Evolutionary conservation across 2,888 invertebrate species (phyloP).

Genomic region (Tetragonisca angustula): DNA sequence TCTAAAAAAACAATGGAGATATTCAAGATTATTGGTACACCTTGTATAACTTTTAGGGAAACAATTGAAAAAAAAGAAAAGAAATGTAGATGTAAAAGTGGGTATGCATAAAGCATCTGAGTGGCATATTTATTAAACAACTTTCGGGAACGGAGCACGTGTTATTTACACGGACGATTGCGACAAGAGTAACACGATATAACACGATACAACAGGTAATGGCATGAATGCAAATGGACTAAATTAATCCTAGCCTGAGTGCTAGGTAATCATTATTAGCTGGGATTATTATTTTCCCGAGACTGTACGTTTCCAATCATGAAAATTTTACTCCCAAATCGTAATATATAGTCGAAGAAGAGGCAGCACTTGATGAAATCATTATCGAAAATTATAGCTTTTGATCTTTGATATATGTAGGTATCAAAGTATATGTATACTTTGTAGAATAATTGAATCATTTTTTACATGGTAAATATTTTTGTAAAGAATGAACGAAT

Average conservation of each 20-base stretch:
- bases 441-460: background rate
- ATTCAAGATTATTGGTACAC: too few relatives aligned
- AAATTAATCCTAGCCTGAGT: conserved; percentile 75
- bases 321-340: conserved; percentile 29
- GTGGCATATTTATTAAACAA: conserved; percentile 12
- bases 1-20: too few relatives aligned
- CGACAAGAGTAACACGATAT: conserved; percentile 15
- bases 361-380: conserved; percentile 10
- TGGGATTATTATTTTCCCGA: conserved; percentile 70
- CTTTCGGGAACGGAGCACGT: conserved; percentile 21
- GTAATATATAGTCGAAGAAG: conserved; percentile 24
- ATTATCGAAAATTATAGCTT: background rate
- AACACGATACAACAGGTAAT: conserved; percentile 10
- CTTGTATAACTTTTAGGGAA: too few relatives aligned
- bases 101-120: background rate
- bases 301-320: conserved; percentile 27
- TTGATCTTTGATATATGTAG: background rate
- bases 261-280: conserved; percentile 75
- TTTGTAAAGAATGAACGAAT: background rate
- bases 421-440: background rate
- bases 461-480: background rate
- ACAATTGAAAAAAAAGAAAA: background rate
- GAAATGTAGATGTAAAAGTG: background rate
- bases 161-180: conserved; percentile 38
- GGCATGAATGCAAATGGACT: conserved; percentile 59